phyloP scores from a whole-genome alignment of 2,888 invertebrate genomes.

The Pandemis heparana region DNA sequence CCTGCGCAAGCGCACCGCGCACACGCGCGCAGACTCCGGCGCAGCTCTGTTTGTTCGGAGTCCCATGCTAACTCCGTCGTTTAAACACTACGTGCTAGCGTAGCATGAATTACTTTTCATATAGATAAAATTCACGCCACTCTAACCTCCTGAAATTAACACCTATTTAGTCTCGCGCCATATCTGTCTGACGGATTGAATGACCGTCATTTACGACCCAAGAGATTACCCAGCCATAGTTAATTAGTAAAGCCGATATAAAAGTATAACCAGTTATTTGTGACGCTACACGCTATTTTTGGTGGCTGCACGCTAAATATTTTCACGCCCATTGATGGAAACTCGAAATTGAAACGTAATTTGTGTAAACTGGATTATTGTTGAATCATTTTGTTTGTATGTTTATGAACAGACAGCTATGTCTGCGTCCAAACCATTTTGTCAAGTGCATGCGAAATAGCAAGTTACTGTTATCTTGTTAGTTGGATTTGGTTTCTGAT shows the following conservation, averaged over 20 bases:
- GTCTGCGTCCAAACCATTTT: slow-evolving; percentile 37
- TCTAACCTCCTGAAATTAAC: slow-evolving; percentile 86
- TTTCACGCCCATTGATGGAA: slow-evolving; percentile 43
- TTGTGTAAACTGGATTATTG: slow-evolving; percentile 48
- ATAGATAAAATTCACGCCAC: slow-evolving; percentile 86
- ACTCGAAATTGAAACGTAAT: slow-evolving; percentile 43
- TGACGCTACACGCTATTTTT: slow-evolving; percentile 36
- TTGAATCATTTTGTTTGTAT: slow-evolving; percentile 46
- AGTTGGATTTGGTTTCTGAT: slow-evolving; percentile 26
- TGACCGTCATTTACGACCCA: slow-evolving; percentile 61
- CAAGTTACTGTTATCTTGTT: slow-evolving; percentile 43
- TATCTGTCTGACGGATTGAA: slow-evolving; percentile 59
- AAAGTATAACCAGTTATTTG: slow-evolving; percentile 44
- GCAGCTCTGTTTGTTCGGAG: slow-evolving; percentile 78
- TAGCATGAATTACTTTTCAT: slow-evolving; percentile 85
- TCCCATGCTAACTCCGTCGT: slow-evolving; percentile 82
- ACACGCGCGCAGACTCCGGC: slow-evolving; percentile 56
- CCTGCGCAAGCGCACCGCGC: slow-evolving; percentile 43
- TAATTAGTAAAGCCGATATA: slow-evolving; percentile 59
- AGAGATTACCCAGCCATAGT: slow-evolving; percentile 57
- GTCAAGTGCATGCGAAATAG: slow-evolving; percentile 45
- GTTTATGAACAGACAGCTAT: slow-evolving; percentile 33
- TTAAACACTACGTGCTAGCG: slow-evolving; percentile 83
- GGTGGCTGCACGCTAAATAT: slow-evolving; percentile 49
- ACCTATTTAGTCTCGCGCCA: slow-evolving; percentile 79